Conservation (phyloP, 2,113 vertebrate genomes). For the Cacatua alba region DNA sequence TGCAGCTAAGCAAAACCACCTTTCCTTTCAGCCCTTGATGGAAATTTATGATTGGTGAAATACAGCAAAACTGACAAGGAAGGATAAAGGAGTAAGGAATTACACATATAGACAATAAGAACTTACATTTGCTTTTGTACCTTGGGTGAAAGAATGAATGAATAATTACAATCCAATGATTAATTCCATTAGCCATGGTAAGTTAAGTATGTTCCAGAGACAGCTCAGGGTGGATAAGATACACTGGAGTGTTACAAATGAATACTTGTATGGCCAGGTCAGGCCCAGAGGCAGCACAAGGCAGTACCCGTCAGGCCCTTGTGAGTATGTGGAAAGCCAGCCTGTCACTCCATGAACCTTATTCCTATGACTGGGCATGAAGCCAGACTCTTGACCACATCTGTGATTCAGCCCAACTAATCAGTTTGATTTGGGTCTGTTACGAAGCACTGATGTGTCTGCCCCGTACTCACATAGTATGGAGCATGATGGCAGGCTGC, state of each 20-base stretch:
- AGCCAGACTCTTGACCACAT: background rate
- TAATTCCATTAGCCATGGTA: background rate
- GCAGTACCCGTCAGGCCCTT: background rate
- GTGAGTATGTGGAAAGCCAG: background rate
- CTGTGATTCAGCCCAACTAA: background rate
- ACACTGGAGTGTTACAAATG: background rate
- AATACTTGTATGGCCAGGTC: background rate
- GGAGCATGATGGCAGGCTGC: background rate
- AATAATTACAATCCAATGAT: background rate
- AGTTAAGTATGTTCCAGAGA: background rate
- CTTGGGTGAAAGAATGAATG: background rate
- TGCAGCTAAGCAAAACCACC: background rate
- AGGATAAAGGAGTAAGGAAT: background rate
- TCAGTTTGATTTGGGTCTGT: fast-evolving
- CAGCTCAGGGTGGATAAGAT: background rate
- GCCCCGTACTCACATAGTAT: background rate
- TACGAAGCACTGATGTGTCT: background rate
- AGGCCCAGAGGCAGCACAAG: background rate
- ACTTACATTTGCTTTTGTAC: background rate
- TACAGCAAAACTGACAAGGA: background rate
- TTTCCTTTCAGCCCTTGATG: background rate
- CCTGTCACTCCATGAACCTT: background rate
- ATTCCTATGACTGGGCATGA: background rate
- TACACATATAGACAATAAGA: background rate
- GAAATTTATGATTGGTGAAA: background rate